Evolutionary conservation across 2,797 vertebrate species (phyloP).

Genomic region (Leptatherina wallacei): DNA sequence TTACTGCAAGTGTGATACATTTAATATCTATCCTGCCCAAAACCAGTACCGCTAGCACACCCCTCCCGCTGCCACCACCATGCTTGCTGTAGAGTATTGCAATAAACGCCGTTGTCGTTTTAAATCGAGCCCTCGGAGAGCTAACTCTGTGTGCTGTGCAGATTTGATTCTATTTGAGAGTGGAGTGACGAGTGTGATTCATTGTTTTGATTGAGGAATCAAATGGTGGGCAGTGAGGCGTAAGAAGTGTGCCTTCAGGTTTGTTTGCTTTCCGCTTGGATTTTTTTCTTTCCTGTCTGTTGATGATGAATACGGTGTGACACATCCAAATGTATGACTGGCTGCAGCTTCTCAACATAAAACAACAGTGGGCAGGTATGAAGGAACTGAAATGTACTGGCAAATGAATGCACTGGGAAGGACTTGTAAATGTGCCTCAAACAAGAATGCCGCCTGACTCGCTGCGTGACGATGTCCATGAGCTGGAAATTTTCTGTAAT

Average conservation of each 20-base stretch:
- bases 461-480: slow-evolving; percentile 72
- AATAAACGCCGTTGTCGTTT: slow-evolving; percentile 61
- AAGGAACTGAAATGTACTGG: slow-evolving; percentile 15
- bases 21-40: slow-evolving; percentile 62
- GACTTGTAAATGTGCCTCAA: slow-evolving; percentile 39
- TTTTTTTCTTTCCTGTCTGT: slow-evolving; percentile 39
- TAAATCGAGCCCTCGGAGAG: slow-evolving; percentile 47
- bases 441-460: slow-evolving; percentile 41
- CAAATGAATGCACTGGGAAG: slow-evolving; percentile 1
- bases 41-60: slow-evolving; percentile 37
- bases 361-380: slow-evolving; percentile 30
- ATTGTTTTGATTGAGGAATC: slow-evolving; percentile 68
- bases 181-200: slow-evolving; percentile 58
- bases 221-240: slow-evolving; percentile 52
- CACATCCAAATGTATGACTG: slow-evolving; percentile 53
- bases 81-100: slow-evolving; percentile 58
- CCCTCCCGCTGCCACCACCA: slow-evolving; percentile 45
- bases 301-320: slow-evolving; percentile 65
- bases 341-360: slow-evolving; percentile 31
- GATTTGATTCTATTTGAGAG: slow-evolving; percentile 48
- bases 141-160: slow-evolving; percentile 14
- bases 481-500: slow-evolving; percentile 78
- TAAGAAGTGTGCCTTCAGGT: slow-evolving; percentile 59
- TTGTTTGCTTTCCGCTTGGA: slow-evolving; percentile 61
- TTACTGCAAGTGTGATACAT: slow-evolving; percentile 62